Evolutionary conservation across 1,140 invertebrate genomes (phyloP).

Genomic region (Laupala kohalensis): DNA sequence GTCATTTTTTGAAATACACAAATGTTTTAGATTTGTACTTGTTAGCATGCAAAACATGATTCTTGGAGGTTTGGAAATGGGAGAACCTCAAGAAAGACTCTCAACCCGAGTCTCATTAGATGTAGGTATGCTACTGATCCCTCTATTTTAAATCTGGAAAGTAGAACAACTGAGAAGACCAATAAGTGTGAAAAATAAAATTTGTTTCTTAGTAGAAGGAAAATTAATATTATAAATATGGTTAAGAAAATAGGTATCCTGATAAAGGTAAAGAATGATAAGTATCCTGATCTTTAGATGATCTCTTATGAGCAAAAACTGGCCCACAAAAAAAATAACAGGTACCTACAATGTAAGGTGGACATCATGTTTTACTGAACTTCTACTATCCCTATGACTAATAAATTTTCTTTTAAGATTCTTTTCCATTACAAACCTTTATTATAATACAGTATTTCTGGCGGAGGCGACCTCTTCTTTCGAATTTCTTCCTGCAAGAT

Average conservation of each 20-base stretch:
- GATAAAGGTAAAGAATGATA: neutral
- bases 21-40: too few species aligned
- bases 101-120: too few species aligned
- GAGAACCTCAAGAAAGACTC: too few species aligned
- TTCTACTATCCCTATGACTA: neutral
- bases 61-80: too few species aligned
- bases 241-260: neutral
- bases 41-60: too few species aligned
- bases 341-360: neutral
- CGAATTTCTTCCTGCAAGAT: slow-evolving; percentile 24
- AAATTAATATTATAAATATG: neutral
- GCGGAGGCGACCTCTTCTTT: slow-evolving; percentile 40
- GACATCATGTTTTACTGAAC: neutral
- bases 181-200: too few species aligned
- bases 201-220: too few species aligned
- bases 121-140: too few species aligned
- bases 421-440: slow-evolving; percentile 53
- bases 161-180: too few species aligned
- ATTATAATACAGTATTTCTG: slow-evolving; percentile 61
- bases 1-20: too few species aligned
- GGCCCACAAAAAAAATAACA: neutral
- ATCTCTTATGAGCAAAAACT: neutral
- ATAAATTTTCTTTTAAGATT: neutral
- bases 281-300: neutral
- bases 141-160: too few species aligned